Evolutionary conservation across 1,140 invertebrate species (phyloP), one percentile per base, ranked within the genome.

Genomic region (Hyphantria cunea): DNA sequence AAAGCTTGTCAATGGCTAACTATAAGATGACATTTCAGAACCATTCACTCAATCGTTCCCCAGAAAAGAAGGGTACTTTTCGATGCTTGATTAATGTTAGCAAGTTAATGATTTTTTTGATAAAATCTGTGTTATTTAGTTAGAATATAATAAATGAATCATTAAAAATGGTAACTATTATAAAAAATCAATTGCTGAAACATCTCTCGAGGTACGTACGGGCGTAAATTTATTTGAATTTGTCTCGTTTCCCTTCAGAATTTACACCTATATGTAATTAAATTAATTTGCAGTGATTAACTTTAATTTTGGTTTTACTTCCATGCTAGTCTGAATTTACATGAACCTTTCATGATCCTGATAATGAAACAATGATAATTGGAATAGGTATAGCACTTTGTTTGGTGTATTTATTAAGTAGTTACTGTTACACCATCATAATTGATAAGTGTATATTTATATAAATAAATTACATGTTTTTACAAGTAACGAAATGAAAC

Each of bases 161-260:
- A 48, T 66, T 54, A 37, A 67, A 37, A 56, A 67, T 67, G 64
- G 64, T 67, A 15, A 67, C 64, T 50, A 67, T 67, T 51, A 67
- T 67, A 67, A 67, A 67, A 48, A 67, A 67, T 47, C 64, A 67
- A 56, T 52, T 67, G 37, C 41, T 67, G n/a, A 67, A 67, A 62
- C 64, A 67, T 45, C 59, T 67, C 3, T 67, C 64, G 17, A 67
- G 64, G 64, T 67, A 50, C 9, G 64, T 56, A 45, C 53, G 6
- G 0, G n/a, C 25, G 12, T 13, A 33, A 25, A 11, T 55, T 55
- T 55, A 14, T 11, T 32, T 32, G 39, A 45, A 55, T 45, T 44
- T 0, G 53, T 54, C 11, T 42, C 15, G 5, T 42, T 44, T 14
- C 41, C 32, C 31, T 45, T 25, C 17, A 25, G 31, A 25, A 32